Conservation (phyloP, 2,797 vertebrate genomes). For the Sebastes iracundus region DNA sequence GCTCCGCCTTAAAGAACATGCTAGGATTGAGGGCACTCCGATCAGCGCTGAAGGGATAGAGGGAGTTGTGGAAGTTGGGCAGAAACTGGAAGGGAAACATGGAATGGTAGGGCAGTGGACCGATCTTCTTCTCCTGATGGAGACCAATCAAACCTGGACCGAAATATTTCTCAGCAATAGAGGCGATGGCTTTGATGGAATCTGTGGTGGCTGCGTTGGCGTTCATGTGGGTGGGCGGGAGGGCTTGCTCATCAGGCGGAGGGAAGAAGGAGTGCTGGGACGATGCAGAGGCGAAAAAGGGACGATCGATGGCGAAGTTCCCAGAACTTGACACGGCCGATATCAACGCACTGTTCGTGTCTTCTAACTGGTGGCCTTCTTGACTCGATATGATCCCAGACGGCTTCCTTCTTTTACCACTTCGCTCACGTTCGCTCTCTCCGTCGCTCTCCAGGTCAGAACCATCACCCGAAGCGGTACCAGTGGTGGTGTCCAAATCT, state of each 20-base stretch:
- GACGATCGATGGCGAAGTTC: slow-evolving; percentile 83
- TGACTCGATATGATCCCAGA: slow-evolving; percentile 71
- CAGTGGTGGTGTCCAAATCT: slow-evolving; percentile 96
- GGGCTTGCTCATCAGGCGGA: slow-evolving; percentile 93
- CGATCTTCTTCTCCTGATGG: slow-evolving; percentile 98
- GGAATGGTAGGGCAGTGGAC: slow-evolving; percentile 93
- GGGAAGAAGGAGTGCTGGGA: slow-evolving; percentile 95
- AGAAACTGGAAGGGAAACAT: slow-evolving; percentile 98
- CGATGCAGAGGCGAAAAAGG: slow-evolving; percentile 85
- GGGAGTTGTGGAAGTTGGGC: slow-evolving; percentile 94
- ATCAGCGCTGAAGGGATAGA: slow-evolving; percentile 90
- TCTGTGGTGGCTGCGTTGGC: slow-evolving; percentile 89
- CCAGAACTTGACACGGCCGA: slow-evolving; percentile 83
- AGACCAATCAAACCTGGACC: slow-evolving; percentile 96
- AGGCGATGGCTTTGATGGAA: slow-evolving; percentile 99
- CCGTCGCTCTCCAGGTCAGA: slow-evolving; percentile 94
- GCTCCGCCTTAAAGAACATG: slow-evolving; percentile 95
- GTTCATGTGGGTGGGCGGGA: slow-evolving; percentile 80
- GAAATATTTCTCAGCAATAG: slow-evolving; percentile 98
- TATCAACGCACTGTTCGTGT: slow-evolving; percentile 80
- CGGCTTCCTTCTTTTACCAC: slow-evolving; percentile 82
- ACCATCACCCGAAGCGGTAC: slow-evolving; percentile 90
- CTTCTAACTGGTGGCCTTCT: slow-evolving; percentile 85
- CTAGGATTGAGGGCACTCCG: slow-evolving; percentile 88
- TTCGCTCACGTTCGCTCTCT: slow-evolving; percentile 88